Base-by-base conservation (phyloP, 2,888 invertebrate species). In the Drosophila dives region DNA sequence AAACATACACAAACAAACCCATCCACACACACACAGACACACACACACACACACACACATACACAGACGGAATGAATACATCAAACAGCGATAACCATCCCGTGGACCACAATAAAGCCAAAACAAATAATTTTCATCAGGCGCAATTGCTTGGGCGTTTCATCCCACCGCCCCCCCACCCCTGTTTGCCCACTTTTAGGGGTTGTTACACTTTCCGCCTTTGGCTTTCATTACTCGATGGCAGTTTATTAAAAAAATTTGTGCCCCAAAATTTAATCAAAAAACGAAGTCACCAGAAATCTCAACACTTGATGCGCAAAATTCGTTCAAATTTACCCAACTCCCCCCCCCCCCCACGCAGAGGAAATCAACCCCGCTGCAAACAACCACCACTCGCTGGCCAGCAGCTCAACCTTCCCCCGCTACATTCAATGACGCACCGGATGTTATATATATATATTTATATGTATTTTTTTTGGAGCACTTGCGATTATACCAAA, bases 161-260 rank as follows among this genome's bases (percentile, higher is more conserved):
- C 50, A 20, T n/a, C 45, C 26, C 36, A 12, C 42, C 32, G 15
- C 15, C 51, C n/a, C 40, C 29, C 17, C n/a, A 6, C 32, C 34
- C 36, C 29, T 23, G 42, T 68, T 23, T 42, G n/a, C 32, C 33
- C 55, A 26, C 36, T 33, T 32, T 40, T 36, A 53, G 61, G 71
- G 77, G 71, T 61, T 49, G 70, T 29, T 45, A 7, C 38, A 23
- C 26, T 33, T 34, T 49, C 32, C 40, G 32, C 34, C n/a, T 23
- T 33, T 48, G 33, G 15, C 20, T 61, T 74, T 75, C 75, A 77
- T 87, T 87, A 62, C 87, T 79, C 36, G 67, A 72, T 79, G 88
- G 67, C 69, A 87, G 90, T 89, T 89, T 89, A 89, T 86, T 86
- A 86, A 81, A 89, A 85, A 86, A 87, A 81, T 87, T 79, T 89